Percentiles rank a stretch among this genome's conserved stretches.
phyloP scores from a whole-genome alignment of 2,888 invertebrate genomes.

The Lithophane ornitopus region DNA sequence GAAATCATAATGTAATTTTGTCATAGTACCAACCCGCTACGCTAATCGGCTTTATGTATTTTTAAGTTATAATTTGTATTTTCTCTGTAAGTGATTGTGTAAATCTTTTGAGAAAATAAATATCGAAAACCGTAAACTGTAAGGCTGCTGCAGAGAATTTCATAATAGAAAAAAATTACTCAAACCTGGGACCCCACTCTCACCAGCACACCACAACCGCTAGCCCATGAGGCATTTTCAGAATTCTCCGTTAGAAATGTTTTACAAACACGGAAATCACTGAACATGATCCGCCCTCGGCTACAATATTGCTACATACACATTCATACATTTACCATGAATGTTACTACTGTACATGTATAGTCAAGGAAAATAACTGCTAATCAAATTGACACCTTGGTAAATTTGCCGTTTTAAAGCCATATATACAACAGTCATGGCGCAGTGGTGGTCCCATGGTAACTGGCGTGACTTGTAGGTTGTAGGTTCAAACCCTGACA shows the following conservation, averaged over 20 bases:
- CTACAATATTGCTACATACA: not conserved
- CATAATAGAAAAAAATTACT: not conserved
- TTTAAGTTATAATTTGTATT: too few species aligned
- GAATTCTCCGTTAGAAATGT: not conserved
- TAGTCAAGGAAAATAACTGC: not conserved
- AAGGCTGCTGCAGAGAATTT: not conserved
- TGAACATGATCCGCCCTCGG: not conserved
- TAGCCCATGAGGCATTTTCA: not conserved
- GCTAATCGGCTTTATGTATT: too few species aligned
- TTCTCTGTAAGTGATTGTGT: too few species aligned
- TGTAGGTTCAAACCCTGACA: too few species aligned
- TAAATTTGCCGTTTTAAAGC: not conserved
- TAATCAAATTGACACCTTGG: too few species aligned
- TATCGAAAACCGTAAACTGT: too few species aligned
- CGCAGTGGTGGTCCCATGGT: too few species aligned
- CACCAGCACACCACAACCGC: not conserved
- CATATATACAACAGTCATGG: not conserved
- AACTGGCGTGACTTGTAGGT: too few species aligned
- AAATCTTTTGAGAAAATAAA: too few species aligned
- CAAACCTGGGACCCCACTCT: not conserved
- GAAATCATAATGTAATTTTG: too few species aligned
- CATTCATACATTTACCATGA: not conserved
- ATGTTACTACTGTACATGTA: too few species aligned
- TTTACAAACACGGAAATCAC: slow-evolving; percentile 3
- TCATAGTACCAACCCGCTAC: too few species aligned